Percentiles rank a stretch among this genome's conserved stretches.
Conservation (phyloP, 1,140 invertebrate species). For the Maniola jurtina region DNA sequence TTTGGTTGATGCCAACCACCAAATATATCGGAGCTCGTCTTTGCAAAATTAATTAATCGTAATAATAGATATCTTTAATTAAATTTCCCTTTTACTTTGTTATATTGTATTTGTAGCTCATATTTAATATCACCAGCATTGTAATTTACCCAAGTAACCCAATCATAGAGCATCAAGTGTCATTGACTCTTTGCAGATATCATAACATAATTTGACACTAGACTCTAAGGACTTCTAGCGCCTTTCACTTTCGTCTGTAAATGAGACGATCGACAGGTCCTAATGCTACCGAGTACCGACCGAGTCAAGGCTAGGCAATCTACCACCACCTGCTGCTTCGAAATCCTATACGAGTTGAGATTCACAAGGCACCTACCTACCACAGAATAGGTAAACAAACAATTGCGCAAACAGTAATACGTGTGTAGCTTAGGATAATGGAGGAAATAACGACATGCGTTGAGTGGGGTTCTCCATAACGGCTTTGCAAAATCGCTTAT, state of each 20-base stretch:
- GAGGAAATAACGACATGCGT: slow-evolving; percentile 56
- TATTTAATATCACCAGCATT: slow-evolving; percentile 39
- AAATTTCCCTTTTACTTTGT: too few species aligned
- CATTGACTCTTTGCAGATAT: slow-evolving; percentile 13
- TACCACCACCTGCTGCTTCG: slow-evolving; percentile 33
- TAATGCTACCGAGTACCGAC: slow-evolving; percentile 37
- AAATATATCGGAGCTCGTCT: too few species aligned
- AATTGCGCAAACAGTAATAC: slow-evolving; percentile 52
- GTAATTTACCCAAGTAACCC: slow-evolving; percentile 19
- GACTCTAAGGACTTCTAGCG: slow-evolving; percentile 23
- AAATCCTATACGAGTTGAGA: slow-evolving; percentile 18
- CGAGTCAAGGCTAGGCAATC: slow-evolving; percentile 41
- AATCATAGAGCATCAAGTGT: slow-evolving; percentile 13
- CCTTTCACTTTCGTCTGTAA: slow-evolving; percentile 51
- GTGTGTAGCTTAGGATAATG: slow-evolving; percentile 53
- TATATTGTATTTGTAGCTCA: slow-evolving; percentile 9
- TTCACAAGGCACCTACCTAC: slow-evolving; percentile 16
- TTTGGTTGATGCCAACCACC: too few species aligned
- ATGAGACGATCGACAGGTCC: slow-evolving; percentile 40
- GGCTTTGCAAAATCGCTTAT: slow-evolving; percentile 48
- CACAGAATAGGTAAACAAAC: slow-evolving; percentile 35
- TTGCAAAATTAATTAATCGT: too few species aligned
- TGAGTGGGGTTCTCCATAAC: slow-evolving; percentile 61
- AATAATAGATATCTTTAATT: too few species aligned
- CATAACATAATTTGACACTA: slow-evolving; percentile 22